phyloP scores from a whole-genome alignment of 2,797 vertebrate species.

The Pelobates cultripes region DNA sequence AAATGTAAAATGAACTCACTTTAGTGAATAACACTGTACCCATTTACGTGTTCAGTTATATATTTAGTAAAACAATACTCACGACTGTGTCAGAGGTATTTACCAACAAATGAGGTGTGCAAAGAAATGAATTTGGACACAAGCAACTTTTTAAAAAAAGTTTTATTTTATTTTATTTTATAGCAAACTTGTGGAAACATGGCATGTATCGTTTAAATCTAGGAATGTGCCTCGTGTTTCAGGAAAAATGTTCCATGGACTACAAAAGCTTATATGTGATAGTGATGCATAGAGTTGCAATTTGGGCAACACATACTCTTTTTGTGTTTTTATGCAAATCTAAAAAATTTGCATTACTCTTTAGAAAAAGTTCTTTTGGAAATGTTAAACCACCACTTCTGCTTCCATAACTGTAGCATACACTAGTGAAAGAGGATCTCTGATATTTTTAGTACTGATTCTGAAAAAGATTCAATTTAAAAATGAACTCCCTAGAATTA shows the following conservation, averaged over 20 bases:
- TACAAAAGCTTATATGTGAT: constrained; percentile 49
- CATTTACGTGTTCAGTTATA: constrained; percentile 26
- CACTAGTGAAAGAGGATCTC: no score
- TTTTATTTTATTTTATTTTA: constrained; percentile 10
- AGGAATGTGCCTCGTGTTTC: constrained; percentile 39
- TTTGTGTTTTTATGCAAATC: no score
- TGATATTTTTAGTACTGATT: no score
- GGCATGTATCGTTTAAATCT: constrained; percentile 60
- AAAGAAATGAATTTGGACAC: constrained; percentile 53
- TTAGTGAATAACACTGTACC: constrained; percentile 39
- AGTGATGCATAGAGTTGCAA: constrained; percentile 8
- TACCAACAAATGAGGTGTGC: constrained; percentile 59
- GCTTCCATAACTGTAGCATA: no score
- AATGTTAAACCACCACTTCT: no score
- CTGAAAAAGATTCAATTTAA: no score
- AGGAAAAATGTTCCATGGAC: constrained; percentile 52
- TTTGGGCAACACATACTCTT: no score
- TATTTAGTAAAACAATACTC: constrained; percentile 52
- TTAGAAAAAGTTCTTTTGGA: no score
- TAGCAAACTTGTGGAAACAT: constrained; percentile 67
- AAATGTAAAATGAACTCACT: constrained; percentile 6
- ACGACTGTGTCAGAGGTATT: constrained; percentile 56
- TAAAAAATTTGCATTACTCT: no score
- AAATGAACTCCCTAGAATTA: no score
- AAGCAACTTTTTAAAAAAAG: not conserved